Base-by-base conservation (phyloP, 2,797 vertebrate species). In the Pseudomugil gertrudae region DNA sequence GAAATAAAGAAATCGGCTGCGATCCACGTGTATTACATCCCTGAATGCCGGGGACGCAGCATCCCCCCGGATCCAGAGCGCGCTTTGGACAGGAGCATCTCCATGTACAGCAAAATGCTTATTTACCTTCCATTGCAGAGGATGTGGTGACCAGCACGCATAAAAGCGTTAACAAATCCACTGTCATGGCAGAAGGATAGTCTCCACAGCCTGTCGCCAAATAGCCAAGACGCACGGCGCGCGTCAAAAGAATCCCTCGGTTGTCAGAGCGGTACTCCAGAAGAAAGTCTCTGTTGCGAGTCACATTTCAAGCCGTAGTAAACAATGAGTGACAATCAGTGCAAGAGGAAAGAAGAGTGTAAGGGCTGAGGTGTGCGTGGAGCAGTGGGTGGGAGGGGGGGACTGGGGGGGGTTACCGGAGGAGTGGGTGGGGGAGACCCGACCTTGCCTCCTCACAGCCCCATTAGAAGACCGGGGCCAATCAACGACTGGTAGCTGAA, bases 221-320 rank as follows among this genome's bases (percentile, higher is more conserved):
- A 88, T 78, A 77, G 79, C 79, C 85, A 92, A 80, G 86, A 87
- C 91, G 89, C 89, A 83, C 76, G 76, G 77, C 6, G 87, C 81
- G 90, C 85, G 90, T 88, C 67, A 82, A 85, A 86, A 83, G 72
- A 83, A 91, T 90, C 88, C 92, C 89, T 89, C 81, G 72, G 78
- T 87, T 90, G 89, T 89, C 87, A 83, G 85, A 80, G 84, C 81
- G 81, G 72, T 92, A 89, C 88, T 92, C 93, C 93, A 89, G 89
- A 81, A 85, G 85, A 84, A 73, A 89, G 79, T 86, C 79, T 29
- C 87, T 72, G 90, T 80, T 85, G 89, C 79, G 88, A 92, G 91
- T 93, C 93, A 93, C 94, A 95, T 95, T 86, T 92, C 94, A 91
- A 91, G 84, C 88, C 85, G 90, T 92, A 92, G 93, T 93, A 93